Evolutionary conservation across 2,888 invertebrate species (phyloP).

Genomic region (Thyatira batis): DNA sequence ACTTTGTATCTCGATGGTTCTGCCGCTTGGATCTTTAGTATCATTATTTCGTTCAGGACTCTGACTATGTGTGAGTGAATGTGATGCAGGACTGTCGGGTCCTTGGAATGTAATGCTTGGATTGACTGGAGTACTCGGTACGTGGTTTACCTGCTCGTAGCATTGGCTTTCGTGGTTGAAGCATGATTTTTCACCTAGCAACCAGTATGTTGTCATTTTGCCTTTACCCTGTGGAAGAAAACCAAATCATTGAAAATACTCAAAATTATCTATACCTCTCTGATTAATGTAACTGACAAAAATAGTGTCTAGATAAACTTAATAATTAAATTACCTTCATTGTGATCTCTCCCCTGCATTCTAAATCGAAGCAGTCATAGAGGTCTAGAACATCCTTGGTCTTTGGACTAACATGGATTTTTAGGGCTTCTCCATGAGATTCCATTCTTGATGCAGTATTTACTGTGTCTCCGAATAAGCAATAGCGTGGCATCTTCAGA

Average conservation of each 20-base stretch:
- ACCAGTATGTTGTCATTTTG: conserved; percentile 94
- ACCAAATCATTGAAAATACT: background rate
- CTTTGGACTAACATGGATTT: conserved; percentile 94
- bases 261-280: too few relatives aligned
- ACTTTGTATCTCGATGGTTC: conserved; percentile 55
- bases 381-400: conserved; percentile 93
- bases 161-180: conserved; percentile 34
- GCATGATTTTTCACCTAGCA: conserved; percentile 86
- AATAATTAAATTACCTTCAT: conserved; percentile 87
- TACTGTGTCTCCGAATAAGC: conserved; percentile 95
- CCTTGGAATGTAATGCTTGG: conserved; percentile 78
- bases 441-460: conserved; percentile 96
- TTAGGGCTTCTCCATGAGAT: conserved; percentile 93
- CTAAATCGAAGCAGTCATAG: conserved; percentile 92
- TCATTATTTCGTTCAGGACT: conserved; percentile 61
- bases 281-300: too few relatives aligned
- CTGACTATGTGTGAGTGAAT: conserved; percentile 65
- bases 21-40: conserved; percentile 50
- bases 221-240: conserved; percentile 89
- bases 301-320: conserved; percentile 14
- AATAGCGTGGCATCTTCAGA: conserved; percentile 96
- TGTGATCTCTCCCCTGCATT: conserved; percentile 92
- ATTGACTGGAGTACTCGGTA: conserved; percentile 45
- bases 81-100: conserved; percentile 74
- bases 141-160: conserved; percentile 39